Evolutionary conservation across 1,140 invertebrate genomes (phyloP).

Genomic region (Piezodorus guildinii): DNA sequence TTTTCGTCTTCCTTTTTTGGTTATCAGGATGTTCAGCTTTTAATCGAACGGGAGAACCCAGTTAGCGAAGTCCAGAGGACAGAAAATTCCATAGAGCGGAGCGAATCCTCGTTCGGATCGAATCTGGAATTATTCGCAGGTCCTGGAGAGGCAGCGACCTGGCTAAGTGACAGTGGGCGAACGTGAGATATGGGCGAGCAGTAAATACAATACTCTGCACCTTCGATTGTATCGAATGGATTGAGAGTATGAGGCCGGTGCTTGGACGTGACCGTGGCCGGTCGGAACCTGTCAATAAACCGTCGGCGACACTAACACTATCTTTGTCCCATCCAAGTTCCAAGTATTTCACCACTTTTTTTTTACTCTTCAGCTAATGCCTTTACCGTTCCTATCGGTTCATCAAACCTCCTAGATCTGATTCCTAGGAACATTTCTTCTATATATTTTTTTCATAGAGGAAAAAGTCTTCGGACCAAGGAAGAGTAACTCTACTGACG

Average conservation of each 20-base stretch:
- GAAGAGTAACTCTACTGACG: too few species aligned
- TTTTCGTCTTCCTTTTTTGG: too few species aligned
- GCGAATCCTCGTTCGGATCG: too few species aligned
- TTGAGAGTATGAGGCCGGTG: not conserved
- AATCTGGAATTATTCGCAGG: too few species aligned
- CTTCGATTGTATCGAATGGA: constrained; percentile 2
- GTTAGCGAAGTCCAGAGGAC: too few species aligned
- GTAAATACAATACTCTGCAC: not conserved
- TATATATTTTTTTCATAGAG: too few species aligned
- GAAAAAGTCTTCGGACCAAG: too few species aligned
- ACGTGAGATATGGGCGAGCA: not conserved
- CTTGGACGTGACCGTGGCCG: not conserved
- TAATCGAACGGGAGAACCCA: too few species aligned
- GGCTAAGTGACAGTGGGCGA: not conserved
- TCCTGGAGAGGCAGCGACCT: not conserved
- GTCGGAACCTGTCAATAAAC: not conserved
- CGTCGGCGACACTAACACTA: not conserved
- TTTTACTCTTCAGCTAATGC: not conserved
- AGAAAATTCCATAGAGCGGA: too few species aligned
- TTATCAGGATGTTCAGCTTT: too few species aligned
- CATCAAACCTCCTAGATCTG: too few species aligned
- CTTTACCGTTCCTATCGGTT: not conserved
- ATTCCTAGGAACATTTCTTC: too few species aligned
- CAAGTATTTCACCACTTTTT: not conserved
- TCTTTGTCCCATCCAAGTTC: not conserved